Percentiles rank a stretch among this genome's conserved stretches.
Evolutionary conservation across 2,888 invertebrate species (phyloP).

Genomic region (Idaea biselata): DNA sequence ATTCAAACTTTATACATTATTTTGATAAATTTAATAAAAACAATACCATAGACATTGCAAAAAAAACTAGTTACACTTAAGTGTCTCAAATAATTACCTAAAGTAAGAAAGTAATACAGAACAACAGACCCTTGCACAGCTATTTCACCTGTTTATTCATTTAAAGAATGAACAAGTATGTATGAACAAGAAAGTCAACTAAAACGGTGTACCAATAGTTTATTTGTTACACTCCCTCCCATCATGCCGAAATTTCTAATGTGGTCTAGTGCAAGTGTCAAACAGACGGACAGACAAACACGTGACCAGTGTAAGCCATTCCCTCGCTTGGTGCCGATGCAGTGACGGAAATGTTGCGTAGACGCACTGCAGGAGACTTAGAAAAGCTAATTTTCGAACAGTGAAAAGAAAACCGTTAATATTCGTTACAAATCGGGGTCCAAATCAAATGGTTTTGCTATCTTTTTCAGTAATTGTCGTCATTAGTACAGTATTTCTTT

Average conservation of each 20-base stretch:
- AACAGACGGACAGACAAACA: conserved; percentile 54
- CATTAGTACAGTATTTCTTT: not conserved
- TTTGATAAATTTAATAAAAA: too few species aligned
- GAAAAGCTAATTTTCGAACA: not conserved
- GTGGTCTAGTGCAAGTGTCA: conserved; percentile 56
- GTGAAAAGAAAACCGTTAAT: too few species aligned
- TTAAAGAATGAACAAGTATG: too few species aligned
- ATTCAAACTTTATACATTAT: too few species aligned
- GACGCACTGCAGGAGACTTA: conserved; percentile 57
- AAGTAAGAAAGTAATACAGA: too few species aligned
- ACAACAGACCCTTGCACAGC: too few species aligned
- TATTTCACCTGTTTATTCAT: too few species aligned
- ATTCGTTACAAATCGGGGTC: not conserved
- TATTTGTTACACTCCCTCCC: not conserved
- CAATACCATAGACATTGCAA: too few species aligned
- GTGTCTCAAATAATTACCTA: too few species aligned
- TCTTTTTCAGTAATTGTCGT: not conserved
- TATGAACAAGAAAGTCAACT: too few species aligned
- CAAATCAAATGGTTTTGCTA: not conserved
- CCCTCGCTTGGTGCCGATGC: conserved; percentile 63
- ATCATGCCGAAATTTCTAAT: conserved; percentile 22
- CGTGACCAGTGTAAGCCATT: conserved; percentile 65
- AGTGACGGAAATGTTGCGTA: conserved; percentile 70
- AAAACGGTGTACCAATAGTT: not conserved
- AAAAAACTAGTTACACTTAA: too few species aligned